phyloP scores from a whole-genome alignment of 1,140 invertebrate species.

The Schlechtendalia chinensis region DNA sequence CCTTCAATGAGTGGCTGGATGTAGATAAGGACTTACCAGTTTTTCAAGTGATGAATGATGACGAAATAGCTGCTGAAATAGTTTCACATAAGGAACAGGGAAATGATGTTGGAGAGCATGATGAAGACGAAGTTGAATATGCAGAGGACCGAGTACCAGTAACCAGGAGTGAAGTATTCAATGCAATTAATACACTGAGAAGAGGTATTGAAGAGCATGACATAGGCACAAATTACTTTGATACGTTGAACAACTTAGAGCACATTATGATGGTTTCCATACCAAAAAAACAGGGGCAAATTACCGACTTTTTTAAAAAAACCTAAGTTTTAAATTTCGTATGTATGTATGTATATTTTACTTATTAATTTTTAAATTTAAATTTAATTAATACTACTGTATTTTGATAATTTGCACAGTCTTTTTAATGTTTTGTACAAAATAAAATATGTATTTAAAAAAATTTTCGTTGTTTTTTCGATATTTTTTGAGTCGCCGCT shows the following conservation, averaged over 20 bases:
- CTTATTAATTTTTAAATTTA: too few species aligned
- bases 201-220: not conserved
- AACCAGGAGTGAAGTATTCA: slow-evolving; percentile 4
- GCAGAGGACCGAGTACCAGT: slow-evolving; percentile 15
- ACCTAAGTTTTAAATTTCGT: too few species aligned
- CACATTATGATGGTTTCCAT: not conserved
- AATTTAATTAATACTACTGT: too few species aligned
- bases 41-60: not conserved
- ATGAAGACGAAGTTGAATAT: not conserved
- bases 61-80: not conserved
- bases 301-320: too few species aligned
- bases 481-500: too few species aligned
- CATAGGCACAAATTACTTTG: slow-evolving; percentile 9
- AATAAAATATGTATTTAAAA: too few species aligned
- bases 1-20: not conserved
- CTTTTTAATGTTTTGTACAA: too few species aligned
- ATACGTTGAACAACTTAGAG: slow-evolving; percentile 15
- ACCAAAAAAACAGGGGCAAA: slow-evolving; percentile 6
- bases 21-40: slow-evolving; percentile 6
- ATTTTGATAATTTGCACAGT: too few species aligned
- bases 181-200: slow-evolving; percentile 21
- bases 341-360: too few species aligned
- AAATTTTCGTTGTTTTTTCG: too few species aligned
- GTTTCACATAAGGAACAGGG: not conserved
- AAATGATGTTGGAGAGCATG: slow-evolving; percentile 6